These are phyloP conservation scores for Trilocha varians DNA, from an alignment of 2,888 invertebrate genomes.

Conservation along the genomic window DNA sequence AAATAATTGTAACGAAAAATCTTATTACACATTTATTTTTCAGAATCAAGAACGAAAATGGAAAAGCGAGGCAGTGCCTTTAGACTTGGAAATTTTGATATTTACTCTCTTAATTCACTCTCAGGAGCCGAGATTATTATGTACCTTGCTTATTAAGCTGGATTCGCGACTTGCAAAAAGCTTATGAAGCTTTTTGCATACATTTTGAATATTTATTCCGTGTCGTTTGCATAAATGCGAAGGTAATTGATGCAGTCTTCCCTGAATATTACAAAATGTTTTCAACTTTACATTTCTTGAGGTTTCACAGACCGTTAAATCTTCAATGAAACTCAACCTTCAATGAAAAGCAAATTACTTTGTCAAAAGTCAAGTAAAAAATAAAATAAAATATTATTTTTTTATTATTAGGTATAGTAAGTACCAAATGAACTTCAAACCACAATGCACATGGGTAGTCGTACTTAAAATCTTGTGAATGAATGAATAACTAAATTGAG, in stretches of 20 bases:
- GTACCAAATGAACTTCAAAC: too few relatives aligned
- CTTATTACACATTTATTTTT: neutral
- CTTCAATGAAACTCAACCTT: too few relatives aligned
- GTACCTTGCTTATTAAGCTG: constrained; percentile 3
- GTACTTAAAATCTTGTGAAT: too few relatives aligned
- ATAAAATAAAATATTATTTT: too few relatives aligned
- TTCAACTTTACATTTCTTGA: neutral
- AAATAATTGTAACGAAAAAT: neutral
- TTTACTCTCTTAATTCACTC: constrained; percentile 5
- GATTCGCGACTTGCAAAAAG: constrained; percentile 1
- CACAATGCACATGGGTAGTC: too few relatives aligned
- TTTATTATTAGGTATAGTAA: too few relatives aligned
- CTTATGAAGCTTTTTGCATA: constrained; percentile 1
- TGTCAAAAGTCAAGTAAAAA: too few relatives aligned
- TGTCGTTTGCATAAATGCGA: neutral
- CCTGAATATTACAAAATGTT: too few relatives aligned
- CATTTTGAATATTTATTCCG: constrained; percentile 1
- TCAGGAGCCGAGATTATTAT: constrained; percentile 3
- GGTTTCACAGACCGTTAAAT: too few relatives aligned
- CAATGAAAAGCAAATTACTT: too few relatives aligned
- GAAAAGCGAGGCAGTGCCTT: neutral
- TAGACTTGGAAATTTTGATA: neutral
- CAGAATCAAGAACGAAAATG: neutral
- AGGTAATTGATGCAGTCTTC: neutral
- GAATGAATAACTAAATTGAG: too few relatives aligned